Percentiles rank a stretch among this genome's conserved stretches.
Conservation (phyloP, 2,113 vertebrate species). For the Ameiurus melas region DNA sequence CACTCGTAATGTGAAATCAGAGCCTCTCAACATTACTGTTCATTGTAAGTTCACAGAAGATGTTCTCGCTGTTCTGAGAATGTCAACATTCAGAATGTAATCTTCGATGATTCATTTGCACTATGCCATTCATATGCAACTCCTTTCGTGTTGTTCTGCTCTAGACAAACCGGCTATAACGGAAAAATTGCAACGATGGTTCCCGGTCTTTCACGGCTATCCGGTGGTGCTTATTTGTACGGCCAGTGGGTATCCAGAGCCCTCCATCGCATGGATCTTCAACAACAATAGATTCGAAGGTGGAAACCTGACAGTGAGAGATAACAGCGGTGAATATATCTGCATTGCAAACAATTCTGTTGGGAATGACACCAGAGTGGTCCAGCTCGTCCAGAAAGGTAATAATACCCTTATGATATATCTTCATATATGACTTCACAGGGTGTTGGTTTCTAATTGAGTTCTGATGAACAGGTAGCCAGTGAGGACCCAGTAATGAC, state of each 20-base stretch:
- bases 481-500: background rate
- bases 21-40: conserved; percentile 58
- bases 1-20: conserved; percentile 10
- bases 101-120: background rate
- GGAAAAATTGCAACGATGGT: conserved; percentile 47
- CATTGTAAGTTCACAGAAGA: conserved; percentile 37
- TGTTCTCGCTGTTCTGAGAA: background rate
- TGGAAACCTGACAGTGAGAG: conserved; percentile 49
- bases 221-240: conserved; percentile 62
- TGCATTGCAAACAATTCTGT: conserved; percentile 63
- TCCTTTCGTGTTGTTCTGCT: background rate
- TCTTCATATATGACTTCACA: background rate
- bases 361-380: background rate
- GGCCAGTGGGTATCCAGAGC: conserved; percentile 65
- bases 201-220: conserved; percentile 68
- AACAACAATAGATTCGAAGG: background rate
- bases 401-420: conserved; percentile 16
- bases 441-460: background rate
- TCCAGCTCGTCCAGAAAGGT: conserved; percentile 70
- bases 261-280: conserved; percentile 62
- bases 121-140: background rate
- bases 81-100: background rate
- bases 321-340: conserved; percentile 44
- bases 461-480: background rate
- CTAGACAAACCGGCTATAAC: conserved; percentile 67